These are phyloP conservation scores for Achroia grisella DNA, from an alignment of 1,140 invertebrate species.

Conservation along the genomic window DNA sequence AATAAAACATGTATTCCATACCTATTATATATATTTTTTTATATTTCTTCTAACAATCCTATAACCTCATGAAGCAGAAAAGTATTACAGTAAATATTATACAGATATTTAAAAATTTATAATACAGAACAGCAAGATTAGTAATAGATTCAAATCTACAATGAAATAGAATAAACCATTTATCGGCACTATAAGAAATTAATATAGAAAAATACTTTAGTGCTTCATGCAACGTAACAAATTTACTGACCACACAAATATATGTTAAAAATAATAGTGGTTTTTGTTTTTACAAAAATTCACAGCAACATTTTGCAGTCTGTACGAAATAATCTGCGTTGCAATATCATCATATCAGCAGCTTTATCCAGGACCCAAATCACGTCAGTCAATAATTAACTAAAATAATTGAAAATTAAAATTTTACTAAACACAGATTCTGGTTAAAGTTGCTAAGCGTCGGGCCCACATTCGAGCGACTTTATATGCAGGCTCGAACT, in stretches of 20 bases:
- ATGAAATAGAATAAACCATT: constrained; percentile 31
- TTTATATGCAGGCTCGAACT: constrained; percentile 3
- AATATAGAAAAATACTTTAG: constrained; percentile 54
- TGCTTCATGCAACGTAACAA: constrained; percentile 61
- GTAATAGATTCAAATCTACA: constrained; percentile 68
- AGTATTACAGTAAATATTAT: constrained; percentile 68
- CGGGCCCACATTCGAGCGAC: constrained; percentile 33
- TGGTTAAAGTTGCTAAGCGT: constrained; percentile 30
- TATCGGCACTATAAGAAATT: constrained; percentile 19
- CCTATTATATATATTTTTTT: constrained; percentile 51
- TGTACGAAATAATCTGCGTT: constrained; percentile 61
- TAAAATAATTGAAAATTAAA: constrained; percentile 60
- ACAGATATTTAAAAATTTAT: constrained; percentile 58
- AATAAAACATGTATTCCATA: constrained; percentile 54
- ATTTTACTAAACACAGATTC: constrained; percentile 45
- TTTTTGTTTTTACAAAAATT: constrained; percentile 49
- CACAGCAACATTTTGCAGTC: constrained; percentile 56
- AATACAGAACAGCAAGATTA: constrained; percentile 54
- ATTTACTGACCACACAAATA: constrained; percentile 50
- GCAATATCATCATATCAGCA: constrained; percentile 31
- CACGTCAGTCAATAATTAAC: constrained; percentile 48
- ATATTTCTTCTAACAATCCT: constrained; percentile 62
- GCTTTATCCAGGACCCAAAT: constrained; percentile 26
- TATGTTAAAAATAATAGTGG: constrained; percentile 30
- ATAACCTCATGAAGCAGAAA: constrained; percentile 70